Percentiles rank a stretch among this genome's conserved stretches.
Evolutionary conservation across 2,888 invertebrate species (phyloP).

Genomic region (Saturnia japonica): DNA sequence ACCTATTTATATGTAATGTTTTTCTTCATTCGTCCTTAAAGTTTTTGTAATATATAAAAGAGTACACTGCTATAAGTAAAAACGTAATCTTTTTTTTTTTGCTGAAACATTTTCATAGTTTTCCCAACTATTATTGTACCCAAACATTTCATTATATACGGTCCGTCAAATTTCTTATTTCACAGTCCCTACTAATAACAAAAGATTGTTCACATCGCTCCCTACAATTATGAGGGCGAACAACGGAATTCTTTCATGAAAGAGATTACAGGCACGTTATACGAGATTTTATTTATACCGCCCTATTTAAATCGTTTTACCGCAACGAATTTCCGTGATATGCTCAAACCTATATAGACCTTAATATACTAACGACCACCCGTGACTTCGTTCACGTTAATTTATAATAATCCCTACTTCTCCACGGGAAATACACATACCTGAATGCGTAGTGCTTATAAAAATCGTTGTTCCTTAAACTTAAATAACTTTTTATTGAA

Average conservation of each 20-base stretch:
- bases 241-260: conserved; percentile 31
- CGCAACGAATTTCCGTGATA: conserved; percentile 40
- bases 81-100: background rate
- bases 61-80: background rate
- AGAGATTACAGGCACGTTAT: conserved; percentile 39
- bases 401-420: too few relatives aligned
- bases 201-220: conserved; percentile 10
- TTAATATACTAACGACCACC: background rate
- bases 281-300: conserved; percentile 41
- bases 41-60: background rate
- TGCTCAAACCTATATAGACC: background rate
- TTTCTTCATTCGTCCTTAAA: background rate
- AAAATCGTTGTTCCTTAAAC: too few relatives aligned
- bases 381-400: too few relatives aligned
- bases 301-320: conserved; percentile 30
- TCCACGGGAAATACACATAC: too few relatives aligned
- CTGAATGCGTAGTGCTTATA: too few relatives aligned
- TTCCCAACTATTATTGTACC: background rate
- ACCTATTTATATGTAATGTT: too few relatives aligned
- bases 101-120: background rate
- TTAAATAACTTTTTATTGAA: too few relatives aligned
- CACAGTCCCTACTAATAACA: conserved; percentile 14
- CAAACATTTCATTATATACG: background rate
- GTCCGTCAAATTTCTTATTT: conserved; percentile 7
- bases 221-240: conserved; percentile 34